Base-by-base conservation (phyloP, 2,888 invertebrate genomes). In the Noctua comes region DNA sequence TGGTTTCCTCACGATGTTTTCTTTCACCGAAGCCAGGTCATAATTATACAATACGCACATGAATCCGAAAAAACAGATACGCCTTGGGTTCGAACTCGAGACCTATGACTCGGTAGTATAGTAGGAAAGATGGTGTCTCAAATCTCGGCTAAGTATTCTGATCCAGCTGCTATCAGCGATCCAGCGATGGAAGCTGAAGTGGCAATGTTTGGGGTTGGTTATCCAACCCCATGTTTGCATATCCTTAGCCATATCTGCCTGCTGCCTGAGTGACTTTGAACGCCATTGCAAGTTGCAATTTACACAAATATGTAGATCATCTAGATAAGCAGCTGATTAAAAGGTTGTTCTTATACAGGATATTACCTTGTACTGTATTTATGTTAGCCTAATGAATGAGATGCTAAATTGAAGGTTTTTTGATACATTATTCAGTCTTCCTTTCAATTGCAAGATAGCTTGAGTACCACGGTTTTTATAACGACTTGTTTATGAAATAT, bases 331-430 rank as follows among this genome's bases (percentile, higher is more conserved):
- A n/a, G n/a, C 40, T 57, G 21, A 70, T 71, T 57, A 54, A 36
- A 73, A 86, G 69, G 78, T 72, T n/a, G 36, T 70, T 68, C 21
- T 40, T 66, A 65, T 51, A 27, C 82, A 83, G 86, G 83, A 82
- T 86, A 31, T 82, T 86, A 73, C 86, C 83, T 83, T 72, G 83
- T 64, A 21, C 36, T n/a, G 16, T 54, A 48, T 69, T 69, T 54
- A 68, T 59, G 57, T 73, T 51, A 86, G 69, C 66, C n/a, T 65
- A 85, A 62, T 73, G 3, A 65, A 62, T 48, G 3, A 40, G 16
- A 51, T 71, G 62, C 62, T 36, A 11, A 64, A 48, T 70, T 73
- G 72, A 86, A 86, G 73, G 83, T 83, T 70, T 54, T 66, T 65
- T 57, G n/a, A 27, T 57, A 54, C 46, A 82, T 85, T 82, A 76